A percentile compares a stretch with the other conserved stretches of the same genome.
phyloP scores from a whole-genome alignment of 92 coral and sea anemone species.

The Diadumene lineata region DNA sequence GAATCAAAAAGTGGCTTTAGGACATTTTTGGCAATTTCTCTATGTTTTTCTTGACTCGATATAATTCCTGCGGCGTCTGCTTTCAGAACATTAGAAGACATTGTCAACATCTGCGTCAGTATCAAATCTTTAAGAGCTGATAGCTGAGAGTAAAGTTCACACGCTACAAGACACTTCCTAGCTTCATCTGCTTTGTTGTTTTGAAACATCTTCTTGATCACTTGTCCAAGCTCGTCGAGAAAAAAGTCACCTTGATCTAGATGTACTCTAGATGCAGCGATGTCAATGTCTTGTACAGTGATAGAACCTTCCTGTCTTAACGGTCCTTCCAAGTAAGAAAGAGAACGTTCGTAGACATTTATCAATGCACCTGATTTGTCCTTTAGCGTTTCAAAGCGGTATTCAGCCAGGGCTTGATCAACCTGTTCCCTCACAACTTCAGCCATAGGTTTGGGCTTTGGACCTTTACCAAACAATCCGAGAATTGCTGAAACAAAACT shows the following conservation, averaged over 20 bases:
- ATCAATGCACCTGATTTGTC: conserved; percentile 17
- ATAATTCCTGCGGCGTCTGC: background rate
- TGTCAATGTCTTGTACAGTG: background rate
- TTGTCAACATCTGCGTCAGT: conserved; percentile 14
- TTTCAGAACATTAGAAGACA: conserved; percentile 5
- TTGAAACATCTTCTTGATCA: background rate
- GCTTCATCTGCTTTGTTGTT: conserved; percentile 1
- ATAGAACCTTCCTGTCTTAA: background rate
- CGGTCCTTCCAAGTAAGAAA: conserved; percentile 20
- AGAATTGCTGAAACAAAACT: conserved; percentile 18
- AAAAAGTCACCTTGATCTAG: conserved; percentile 11
- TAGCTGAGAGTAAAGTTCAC: conserved; percentile 13
- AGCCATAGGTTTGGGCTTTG: conserved; percentile 14
- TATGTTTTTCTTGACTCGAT: background rate
- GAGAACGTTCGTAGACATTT: background rate
- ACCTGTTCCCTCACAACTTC: conserved; percentile 6
- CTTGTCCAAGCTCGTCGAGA: conserved; percentile 1
- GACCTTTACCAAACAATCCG: conserved; percentile 33
- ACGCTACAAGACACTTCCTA: conserved; percentile 9
- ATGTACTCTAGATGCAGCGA: conserved; percentile 15
- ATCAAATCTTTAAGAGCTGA: conserved; percentile 24
- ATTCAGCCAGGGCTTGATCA: conserved; percentile 11
- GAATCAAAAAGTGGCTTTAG: background rate
- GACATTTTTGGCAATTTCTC: background rate
- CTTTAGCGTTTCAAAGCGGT: background rate